Evolutionary conservation across 2,888 invertebrate genomes (phyloP), one percentile per base, ranked within the genome.

Genomic region (Cephus sareptanus): DNA sequence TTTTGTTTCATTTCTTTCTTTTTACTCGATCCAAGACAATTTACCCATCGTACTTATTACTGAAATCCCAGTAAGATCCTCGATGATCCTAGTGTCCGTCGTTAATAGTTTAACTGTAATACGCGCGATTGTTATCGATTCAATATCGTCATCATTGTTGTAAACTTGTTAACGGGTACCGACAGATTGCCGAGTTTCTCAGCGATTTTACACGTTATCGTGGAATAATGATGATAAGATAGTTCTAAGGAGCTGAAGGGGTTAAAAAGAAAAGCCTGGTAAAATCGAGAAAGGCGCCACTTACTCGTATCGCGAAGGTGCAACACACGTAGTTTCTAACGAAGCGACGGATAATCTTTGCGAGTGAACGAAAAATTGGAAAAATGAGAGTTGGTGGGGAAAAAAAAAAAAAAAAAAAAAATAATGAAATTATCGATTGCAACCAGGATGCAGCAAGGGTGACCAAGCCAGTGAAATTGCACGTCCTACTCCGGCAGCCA

Each of bases 171-270:
- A 56, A 23, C 56, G 23, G 56, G 23, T 23, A 23, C 56, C 23
- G 23, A 56, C 23, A 23, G 9, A 23, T 56, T 56, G 56, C 56
- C 56, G 23, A 9, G 82, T 83, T 80, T 83, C 82, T 81, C 82
- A 80, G 82, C 85, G 83, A 86, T 87, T 88, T 83, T 84, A 82
- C 85, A 85, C 82, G 87, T 88, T 86, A 88, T 87, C 85, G 84
- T 80, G 84, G 83, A 85, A 85, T 88, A 88, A 89, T 87, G 87
- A 88, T 86, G 85, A 87, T 87, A 88, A 89, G 83, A 83, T 79
- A 69, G 75, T 23, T 35, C 74, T 11, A 23, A 34, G 15, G 1
- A 15, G 35, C 74, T 3, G 30, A 34, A 35, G 74, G 30, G 37
- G 35, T 34, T 71, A 31, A 34, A 71, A 71, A 71, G 34, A 71